A percentile compares a stretch with the other conserved stretches of the same genome.
Conservation (phyloP, 2,888 invertebrate genomes). For the Allacma fusca region DNA sequence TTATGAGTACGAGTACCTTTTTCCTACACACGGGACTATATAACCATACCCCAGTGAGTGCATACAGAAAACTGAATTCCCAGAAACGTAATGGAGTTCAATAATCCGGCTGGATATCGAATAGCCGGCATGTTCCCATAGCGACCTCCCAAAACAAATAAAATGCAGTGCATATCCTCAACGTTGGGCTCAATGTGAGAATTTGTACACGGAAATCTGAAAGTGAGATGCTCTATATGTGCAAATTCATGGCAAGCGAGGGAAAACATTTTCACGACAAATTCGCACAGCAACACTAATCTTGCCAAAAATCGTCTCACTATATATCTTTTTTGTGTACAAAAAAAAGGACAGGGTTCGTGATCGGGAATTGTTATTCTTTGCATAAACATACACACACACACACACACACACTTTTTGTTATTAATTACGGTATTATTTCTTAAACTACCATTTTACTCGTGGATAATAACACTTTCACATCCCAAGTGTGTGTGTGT, state of each 20-base stretch:
- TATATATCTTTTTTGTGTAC: background rate
- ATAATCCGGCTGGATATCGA: constrained; percentile 33
- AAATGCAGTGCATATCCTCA: too few species aligned
- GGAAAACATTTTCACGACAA: constrained; percentile 11
- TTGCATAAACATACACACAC: too few species aligned
- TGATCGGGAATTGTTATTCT: background rate
- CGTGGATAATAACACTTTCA: background rate
- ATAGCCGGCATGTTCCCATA: constrained; percentile 28
- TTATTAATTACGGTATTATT: background rate
- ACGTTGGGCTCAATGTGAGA: too few species aligned
- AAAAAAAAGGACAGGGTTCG: background rate
- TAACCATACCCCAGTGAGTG: background rate
- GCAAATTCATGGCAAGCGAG: background rate
- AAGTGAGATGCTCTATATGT: background rate
- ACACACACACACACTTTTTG: too few species aligned
- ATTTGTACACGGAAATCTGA: background rate
- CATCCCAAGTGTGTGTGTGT: background rate
- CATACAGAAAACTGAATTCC: background rate
- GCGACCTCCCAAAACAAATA: constrained; percentile 35
- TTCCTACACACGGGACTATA: background rate
- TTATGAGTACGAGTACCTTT: constrained; percentile 7
- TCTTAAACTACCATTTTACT: background rate
- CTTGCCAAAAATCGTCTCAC: constrained; percentile 1
- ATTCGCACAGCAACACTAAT: background rate
- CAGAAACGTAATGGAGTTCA: constrained; percentile 22